Evolutionary conservation across 2,113 vertebrate species (phyloP).

Genomic region (Erythrolamprus reginae): DNA sequence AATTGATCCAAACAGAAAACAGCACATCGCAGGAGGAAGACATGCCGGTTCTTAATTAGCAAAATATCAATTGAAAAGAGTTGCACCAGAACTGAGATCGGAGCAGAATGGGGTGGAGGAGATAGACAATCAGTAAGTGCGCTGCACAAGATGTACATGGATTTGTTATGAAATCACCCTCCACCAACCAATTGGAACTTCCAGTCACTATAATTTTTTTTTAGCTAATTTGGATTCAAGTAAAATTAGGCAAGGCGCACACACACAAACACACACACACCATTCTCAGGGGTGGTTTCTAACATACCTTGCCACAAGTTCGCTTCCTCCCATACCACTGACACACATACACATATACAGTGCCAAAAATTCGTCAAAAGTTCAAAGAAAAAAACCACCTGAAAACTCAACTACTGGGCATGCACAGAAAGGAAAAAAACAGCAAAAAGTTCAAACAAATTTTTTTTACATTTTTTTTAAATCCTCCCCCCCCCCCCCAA

Average conservation of each 20-base stretch:
- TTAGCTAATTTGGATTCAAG: background rate
- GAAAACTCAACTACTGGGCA: too few relatives aligned
- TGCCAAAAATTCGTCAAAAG: too few relatives aligned
- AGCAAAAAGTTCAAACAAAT: too few relatives aligned
- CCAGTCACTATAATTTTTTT: background rate
- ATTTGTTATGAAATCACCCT: background rate
- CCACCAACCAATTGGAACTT: background rate
- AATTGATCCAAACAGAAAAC: slow-evolving; percentile 34
- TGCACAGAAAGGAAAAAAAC: too few relatives aligned
- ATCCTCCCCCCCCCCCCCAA: too few relatives aligned
- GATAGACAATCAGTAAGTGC: background rate
- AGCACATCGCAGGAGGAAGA: background rate
- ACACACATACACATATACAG: too few relatives aligned
- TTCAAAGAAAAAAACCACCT: too few relatives aligned
- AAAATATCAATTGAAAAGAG: slow-evolving; percentile 14
- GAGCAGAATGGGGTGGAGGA: background rate
- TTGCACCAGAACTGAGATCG: slow-evolving; percentile 1
- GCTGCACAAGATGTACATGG: background rate
- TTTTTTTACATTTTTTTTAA: too few relatives aligned
- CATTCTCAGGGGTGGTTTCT: too few relatives aligned
- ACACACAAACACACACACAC: background rate
- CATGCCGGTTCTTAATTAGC: slow-evolving; percentile 23
- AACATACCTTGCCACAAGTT: too few relatives aligned
- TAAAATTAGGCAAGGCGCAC: background rate
- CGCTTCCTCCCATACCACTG: too few relatives aligned